These are phyloP conservation scores for Ferdinandea cuprea DNA, from an alignment of 2,888 invertebrate species.

Conservation along the genomic window DNA sequence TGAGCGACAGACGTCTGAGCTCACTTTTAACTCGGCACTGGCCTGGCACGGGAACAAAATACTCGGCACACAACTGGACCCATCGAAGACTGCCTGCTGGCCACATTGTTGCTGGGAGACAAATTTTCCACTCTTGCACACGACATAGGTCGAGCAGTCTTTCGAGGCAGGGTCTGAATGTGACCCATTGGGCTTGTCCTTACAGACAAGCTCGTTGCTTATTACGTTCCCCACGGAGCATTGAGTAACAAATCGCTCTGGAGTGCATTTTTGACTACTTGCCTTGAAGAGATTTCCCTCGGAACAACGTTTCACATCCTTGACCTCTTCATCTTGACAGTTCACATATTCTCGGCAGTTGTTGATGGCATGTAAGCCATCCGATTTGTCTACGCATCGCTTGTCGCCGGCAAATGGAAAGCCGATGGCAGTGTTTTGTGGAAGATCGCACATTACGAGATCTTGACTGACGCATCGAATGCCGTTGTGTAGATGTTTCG, in stretches of 20 bases:
- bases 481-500: slow-evolving; percentile 84
- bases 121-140: slow-evolving; percentile 78
- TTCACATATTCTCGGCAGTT: slow-evolving; percentile 79
- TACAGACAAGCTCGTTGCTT: slow-evolving; percentile 72
- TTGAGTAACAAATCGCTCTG: slow-evolving; percentile 72
- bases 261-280: slow-evolving; percentile 76
- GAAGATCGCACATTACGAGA: slow-evolving; percentile 84
- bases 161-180: slow-evolving; percentile 79
- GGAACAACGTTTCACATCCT: slow-evolving; percentile 79
- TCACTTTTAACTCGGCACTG: slow-evolving; percentile 41
- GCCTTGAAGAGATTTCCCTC: slow-evolving; percentile 78
- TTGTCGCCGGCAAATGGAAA: slow-evolving; percentile 77
- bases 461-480: slow-evolving; percentile 82
- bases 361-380: slow-evolving; percentile 79
- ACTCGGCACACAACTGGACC: slow-evolving; percentile 79
- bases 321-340: slow-evolving; percentile 78
- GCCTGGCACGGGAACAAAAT: slow-evolving; percentile 76
- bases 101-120: slow-evolving; percentile 78
- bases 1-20: slow-evolving; percentile 82
- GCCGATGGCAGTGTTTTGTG: slow-evolving; percentile 81
- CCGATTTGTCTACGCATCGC: slow-evolving; percentile 77
- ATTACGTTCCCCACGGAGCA: slow-evolving; percentile 54
- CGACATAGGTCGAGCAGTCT: slow-evolving; percentile 80
- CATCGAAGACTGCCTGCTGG: slow-evolving; percentile 79
- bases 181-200: slow-evolving; percentile 78